Percentiles rank a stretch among this genome's conserved stretches.
phyloP scores from a whole-genome alignment of 1,140 invertebrate species.

The Alviniconcha marisindica region DNA sequence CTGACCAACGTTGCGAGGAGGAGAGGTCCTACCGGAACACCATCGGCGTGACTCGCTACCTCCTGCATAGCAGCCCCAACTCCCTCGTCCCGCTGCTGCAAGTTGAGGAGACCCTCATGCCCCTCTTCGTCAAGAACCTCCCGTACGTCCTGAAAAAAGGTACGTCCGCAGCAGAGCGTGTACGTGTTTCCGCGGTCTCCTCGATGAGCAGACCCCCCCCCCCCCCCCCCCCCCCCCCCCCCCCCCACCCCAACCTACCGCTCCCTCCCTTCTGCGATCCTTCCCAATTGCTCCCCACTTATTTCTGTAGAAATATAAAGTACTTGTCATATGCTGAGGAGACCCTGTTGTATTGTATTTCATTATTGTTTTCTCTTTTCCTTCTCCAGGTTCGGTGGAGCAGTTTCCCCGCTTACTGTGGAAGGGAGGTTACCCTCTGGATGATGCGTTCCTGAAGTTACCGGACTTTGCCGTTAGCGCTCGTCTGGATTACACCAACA shows the following conservation, averaged over 20 bases:
- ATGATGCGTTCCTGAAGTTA: neutral
- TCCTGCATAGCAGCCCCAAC: neutral
- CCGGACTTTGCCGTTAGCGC: conserved; percentile 19
- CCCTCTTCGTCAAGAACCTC: conserved; percentile 2
- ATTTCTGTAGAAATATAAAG: no score
- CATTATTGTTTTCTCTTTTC: no score
- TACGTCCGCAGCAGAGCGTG: neutral
- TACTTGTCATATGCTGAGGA: no score
- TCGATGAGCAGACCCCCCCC: no score
- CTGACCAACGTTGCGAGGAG: neutral
- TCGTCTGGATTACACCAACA: neutral
- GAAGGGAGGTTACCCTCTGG: conserved; percentile 4
- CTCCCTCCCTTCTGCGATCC: no score
- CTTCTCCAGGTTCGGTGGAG: neutral
- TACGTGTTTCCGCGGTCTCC: no score
- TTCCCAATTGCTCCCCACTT: no score
- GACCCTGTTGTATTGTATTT: no score
- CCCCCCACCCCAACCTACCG: no score
- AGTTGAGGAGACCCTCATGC: neutral
- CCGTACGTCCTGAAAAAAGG: neutral
- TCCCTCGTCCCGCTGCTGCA: neutral
- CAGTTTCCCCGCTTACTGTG: conserved; percentile 5
- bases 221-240: no score
- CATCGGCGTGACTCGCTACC: neutral
- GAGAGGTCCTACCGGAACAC: neutral